Evolutionary conservation across 2,113 vertebrate genomes (phyloP), one percentile per base, ranked within the genome.

Genomic region (Melozone crissalis): DNA sequence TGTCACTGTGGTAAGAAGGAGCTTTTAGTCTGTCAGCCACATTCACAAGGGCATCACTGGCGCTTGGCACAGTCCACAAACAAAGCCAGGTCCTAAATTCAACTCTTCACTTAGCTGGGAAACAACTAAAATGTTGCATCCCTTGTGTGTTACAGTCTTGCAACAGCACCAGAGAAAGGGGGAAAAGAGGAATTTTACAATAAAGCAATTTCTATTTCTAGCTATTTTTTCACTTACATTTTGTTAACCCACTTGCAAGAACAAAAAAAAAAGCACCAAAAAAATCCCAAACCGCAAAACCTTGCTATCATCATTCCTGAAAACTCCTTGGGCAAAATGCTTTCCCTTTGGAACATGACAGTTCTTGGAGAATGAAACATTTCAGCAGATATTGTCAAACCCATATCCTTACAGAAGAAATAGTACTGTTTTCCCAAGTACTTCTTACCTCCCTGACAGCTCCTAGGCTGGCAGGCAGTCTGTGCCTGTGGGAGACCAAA

Each of bases 221-320:
- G 43, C 22, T 89, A 21, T 28, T 14, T 67, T 94, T 84, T 49
- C 57, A 78, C 33, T 22, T 57, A n/a, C 1, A 16, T 49, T 84
- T 87, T 87, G 21, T 35, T 52, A 72, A 78, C 5, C 5, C 17
- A 57, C 30, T 37, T 33, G 15, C 5, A 75, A 15, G 35, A 91
- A 51, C 8, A 51, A 51, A 27, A 20, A 69, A 9, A 44, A 52
- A 46, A 28, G 3, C 7, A 24, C 39, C 27, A 47, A 41, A 54
- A 51, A 46, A 7, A 2, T 15, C 28, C 24, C 63, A 22, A 17
- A 43, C 13, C 0, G 0, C 39, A 31, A 76, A 54, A 20, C 27
- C 7, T 46, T 2, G 0, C 7, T 5, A 20, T 30, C 23, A 49
- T 20, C 11, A 8, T 13, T 79, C 22, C 15, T 62, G 41, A 46